Conservation (phyloP, 2,888 invertebrate genomes). For the Tridacna gigas region DNA sequence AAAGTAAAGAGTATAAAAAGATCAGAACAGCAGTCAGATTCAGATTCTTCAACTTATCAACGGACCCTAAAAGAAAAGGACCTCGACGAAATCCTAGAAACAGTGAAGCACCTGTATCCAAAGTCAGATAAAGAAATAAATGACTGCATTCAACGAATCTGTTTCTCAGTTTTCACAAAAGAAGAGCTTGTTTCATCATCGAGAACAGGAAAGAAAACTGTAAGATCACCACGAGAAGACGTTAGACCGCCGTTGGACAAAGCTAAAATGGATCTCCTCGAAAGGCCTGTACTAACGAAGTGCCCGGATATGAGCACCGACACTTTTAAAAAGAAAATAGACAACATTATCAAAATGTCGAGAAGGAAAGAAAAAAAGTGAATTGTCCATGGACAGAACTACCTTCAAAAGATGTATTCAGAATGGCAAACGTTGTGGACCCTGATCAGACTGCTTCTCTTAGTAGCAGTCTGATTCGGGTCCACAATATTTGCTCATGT, state of each 20-base stretch:
- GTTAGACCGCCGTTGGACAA: slow-evolving; percentile 3
- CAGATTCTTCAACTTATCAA: not conserved
- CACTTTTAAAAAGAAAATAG: not conserved
- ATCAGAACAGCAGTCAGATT: not conserved
- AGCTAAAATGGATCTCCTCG: not conserved
- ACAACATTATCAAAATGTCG: not conserved
- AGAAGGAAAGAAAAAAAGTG: slow-evolving; percentile 17
- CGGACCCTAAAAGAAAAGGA: not conserved
- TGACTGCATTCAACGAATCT: not conserved
- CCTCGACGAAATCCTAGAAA: not conserved
- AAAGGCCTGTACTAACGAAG: slow-evolving; percentile 1
- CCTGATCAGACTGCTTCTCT: too few relatives aligned
- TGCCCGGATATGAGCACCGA: not conserved
- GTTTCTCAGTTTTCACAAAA: not conserved
- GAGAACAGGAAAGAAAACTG: slow-evolving; percentile 9
- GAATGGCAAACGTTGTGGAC: too few relatives aligned
- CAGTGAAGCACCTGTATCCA: not conserved
- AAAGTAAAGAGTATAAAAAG: not conserved
- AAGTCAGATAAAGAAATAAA: not conserved
- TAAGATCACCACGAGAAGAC: not conserved
- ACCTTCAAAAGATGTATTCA: too few relatives aligned
- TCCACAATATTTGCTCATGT: too few relatives aligned
- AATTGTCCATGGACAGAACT: too few relatives aligned
- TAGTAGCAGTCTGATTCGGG: too few relatives aligned
- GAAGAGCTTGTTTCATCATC: slow-evolving; percentile 6